phyloP scores from a whole-genome alignment of 1,140 invertebrate genomes.

The Doryteuthis pealeii region DNA sequence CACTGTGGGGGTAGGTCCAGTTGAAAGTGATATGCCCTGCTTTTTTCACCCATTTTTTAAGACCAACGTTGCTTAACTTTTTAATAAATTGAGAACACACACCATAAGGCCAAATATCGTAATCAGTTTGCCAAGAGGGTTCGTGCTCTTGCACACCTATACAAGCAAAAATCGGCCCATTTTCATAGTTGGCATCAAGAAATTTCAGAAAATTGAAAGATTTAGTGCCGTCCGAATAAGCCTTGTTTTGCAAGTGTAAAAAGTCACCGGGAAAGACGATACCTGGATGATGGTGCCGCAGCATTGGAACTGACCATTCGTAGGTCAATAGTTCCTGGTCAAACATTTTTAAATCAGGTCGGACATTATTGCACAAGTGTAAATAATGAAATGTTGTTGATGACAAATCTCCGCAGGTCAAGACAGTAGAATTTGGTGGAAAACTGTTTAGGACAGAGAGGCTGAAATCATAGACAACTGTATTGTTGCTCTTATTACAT shows the following conservation, averaged over 20 bases:
- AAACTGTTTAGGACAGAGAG: conserved; percentile 34
- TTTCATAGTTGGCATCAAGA: conserved; percentile 49
- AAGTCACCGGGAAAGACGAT: conserved; percentile 50
- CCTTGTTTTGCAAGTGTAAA: conserved; percentile 31
- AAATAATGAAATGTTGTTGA: conserved; percentile 54
- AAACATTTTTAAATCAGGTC: conserved; percentile 49
- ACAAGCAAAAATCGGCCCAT: conserved; percentile 48
- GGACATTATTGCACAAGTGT: conserved; percentile 48
- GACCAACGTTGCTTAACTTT: conserved; percentile 26
- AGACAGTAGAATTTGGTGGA: conserved; percentile 42
- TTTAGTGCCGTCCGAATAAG: conserved; percentile 33
- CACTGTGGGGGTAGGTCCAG: conserved; percentile 43
- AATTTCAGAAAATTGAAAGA: conserved; percentile 49
- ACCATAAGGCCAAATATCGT: conserved; percentile 51
- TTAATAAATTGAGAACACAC: conserved; percentile 42
- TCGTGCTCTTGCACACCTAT: conserved; percentile 55
- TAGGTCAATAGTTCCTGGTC: conserved; percentile 57
- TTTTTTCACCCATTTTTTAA: conserved; percentile 27
- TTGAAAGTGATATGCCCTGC: conserved; percentile 34
- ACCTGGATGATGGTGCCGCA: conserved; percentile 32
- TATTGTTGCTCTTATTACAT: conserved; percentile 48
- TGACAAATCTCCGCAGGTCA: conserved; percentile 54
- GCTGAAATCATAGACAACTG: conserved; percentile 48
- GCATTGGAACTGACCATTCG: conserved; percentile 51
- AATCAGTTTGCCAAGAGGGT: conserved; percentile 43